A percentile compares a stretch with the other conserved stretches of the same genome.
Evolutionary conservation across 2,888 invertebrate species (phyloP).

Genomic region (Pyrgus malvae): DNA sequence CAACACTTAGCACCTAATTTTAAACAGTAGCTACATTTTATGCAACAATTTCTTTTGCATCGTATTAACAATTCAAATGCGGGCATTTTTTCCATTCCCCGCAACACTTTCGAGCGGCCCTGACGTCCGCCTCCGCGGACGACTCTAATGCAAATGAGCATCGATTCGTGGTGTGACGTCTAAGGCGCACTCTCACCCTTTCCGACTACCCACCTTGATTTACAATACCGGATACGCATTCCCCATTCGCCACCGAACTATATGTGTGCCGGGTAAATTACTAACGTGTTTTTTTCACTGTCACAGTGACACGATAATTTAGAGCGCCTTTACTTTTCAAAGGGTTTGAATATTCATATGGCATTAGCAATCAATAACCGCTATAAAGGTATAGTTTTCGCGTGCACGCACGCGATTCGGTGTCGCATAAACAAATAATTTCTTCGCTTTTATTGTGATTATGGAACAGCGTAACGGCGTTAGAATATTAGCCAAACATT

Average conservation of each 20-base stretch:
- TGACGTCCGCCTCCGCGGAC: constrained; percentile 72
- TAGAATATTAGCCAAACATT: constrained; percentile 9
- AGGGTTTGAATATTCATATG: constrained; percentile 80
- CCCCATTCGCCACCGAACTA: constrained; percentile 60
- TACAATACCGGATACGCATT: constrained; percentile 74
- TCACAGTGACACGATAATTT: constrained; percentile 79
- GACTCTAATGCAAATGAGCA: constrained; percentile 77
- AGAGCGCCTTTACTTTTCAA: constrained; percentile 76
- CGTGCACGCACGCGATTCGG: constrained; percentile 78
- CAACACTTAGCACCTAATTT: constrained; percentile 67
- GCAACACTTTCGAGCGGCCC: constrained; percentile 76
- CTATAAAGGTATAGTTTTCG: constrained; percentile 78
- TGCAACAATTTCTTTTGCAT: constrained; percentile 75
- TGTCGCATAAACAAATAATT: constrained; percentile 80
- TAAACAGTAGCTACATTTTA: constrained; percentile 58
- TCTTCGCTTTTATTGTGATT: constrained; percentile 71
- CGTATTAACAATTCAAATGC: constrained; percentile 77
- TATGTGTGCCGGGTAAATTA: constrained; percentile 64
- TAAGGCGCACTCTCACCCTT: constrained; percentile 75
- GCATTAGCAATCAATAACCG: constrained; percentile 79
- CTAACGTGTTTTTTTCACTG: constrained; percentile 69
- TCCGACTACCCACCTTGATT: constrained; percentile 78
- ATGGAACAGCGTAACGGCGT: constrained; percentile 16
- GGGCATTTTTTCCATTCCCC: constrained; percentile 65
- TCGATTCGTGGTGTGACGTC: constrained; percentile 75